A percentile compares a stretch with the other conserved stretches of the same genome.
phyloP scores from a whole-genome alignment of 1,140 invertebrate genomes.

The Lordiphosa stackelbergi region DNA sequence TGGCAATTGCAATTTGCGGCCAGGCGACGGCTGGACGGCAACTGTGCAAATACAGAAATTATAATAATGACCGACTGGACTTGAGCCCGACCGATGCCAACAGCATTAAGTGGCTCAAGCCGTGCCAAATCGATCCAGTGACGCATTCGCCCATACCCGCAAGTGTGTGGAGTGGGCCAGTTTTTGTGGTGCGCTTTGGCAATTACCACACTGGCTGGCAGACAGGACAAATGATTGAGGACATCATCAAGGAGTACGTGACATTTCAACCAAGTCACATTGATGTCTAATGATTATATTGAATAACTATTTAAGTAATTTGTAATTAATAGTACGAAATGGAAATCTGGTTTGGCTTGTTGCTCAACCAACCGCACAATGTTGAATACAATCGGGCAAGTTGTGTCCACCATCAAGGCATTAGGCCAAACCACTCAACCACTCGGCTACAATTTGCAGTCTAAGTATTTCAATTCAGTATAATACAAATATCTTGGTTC shows the following conservation, averaged over 20 bases:
- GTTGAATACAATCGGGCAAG: too few relatives aligned
- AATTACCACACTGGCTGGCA: constrained; percentile 43
- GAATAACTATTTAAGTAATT: constrained; percentile 64
- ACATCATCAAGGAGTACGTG: constrained; percentile 49
- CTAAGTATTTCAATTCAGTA: too few relatives aligned
- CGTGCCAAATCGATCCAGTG: constrained; percentile 62
- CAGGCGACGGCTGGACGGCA: constrained; percentile 55
- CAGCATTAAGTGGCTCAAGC: constrained; percentile 69
- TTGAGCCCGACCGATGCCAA: constrained; percentile 48
- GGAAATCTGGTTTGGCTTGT: too few relatives aligned
- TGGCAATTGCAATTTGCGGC: constrained; percentile 75
- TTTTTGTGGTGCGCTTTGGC: constrained; percentile 60
- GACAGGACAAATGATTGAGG: constrained; percentile 37
- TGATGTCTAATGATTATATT: constrained; percentile 35
- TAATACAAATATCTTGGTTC: too few relatives aligned
- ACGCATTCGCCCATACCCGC: constrained; percentile 21
- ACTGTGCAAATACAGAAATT: constrained; percentile 77
- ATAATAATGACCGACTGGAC: constrained; percentile 66
- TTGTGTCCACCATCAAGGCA: too few relatives aligned
- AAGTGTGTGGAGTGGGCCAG: constrained; percentile 22
- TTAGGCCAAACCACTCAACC: too few relatives aligned
- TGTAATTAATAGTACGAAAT: constrained; percentile 24
- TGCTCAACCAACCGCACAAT: too few relatives aligned
- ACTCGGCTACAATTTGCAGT: too few relatives aligned
- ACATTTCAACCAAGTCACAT: constrained; percentile 52